Evolutionary conservation across 2,888 invertebrate species (phyloP).

Genomic region (Orgyia antiqua): DNA sequence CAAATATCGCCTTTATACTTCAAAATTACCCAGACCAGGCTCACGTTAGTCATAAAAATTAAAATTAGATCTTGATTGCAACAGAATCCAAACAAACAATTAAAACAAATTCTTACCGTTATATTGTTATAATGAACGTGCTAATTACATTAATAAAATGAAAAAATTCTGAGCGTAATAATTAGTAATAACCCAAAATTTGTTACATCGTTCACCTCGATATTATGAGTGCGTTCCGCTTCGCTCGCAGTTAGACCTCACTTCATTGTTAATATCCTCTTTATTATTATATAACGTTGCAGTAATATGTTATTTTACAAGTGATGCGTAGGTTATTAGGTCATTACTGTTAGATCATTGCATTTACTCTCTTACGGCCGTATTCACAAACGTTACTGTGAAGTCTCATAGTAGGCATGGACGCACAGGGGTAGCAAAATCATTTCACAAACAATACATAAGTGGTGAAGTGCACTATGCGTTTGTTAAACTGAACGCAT

Average conservation of each 20-base stretch:
- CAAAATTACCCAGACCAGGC: no score
- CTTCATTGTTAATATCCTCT: conserved; percentile 9
- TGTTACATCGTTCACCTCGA: conserved; percentile 6
- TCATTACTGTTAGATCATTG: conserved; percentile 25
- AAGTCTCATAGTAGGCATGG: no score
- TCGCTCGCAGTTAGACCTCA: conserved; percentile 12
- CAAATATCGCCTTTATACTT: no score
- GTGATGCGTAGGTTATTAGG: conserved; percentile 26
- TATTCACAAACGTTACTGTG: no score
- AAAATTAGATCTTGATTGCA: no score
- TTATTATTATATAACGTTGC: conserved; percentile 21
- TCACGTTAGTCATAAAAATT: no score
- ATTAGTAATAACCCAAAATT: conserved; percentile 6
- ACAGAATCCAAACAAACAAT: no score
- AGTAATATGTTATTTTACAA: conserved; percentile 23
- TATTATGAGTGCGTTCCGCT: conserved; percentile 12
- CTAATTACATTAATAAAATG: background rate
- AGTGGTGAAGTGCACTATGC: no score
- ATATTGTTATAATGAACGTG: background rate
- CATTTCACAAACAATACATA: no score
- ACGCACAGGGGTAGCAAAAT: no score
- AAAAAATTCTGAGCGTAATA: conserved; percentile 3
- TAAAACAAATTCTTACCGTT: no score
- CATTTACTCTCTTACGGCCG: background rate
- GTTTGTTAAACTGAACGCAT: no score